Base-by-base conservation (phyloP, 2,113 vertebrate genomes). In the Oriolus oriolus region DNA sequence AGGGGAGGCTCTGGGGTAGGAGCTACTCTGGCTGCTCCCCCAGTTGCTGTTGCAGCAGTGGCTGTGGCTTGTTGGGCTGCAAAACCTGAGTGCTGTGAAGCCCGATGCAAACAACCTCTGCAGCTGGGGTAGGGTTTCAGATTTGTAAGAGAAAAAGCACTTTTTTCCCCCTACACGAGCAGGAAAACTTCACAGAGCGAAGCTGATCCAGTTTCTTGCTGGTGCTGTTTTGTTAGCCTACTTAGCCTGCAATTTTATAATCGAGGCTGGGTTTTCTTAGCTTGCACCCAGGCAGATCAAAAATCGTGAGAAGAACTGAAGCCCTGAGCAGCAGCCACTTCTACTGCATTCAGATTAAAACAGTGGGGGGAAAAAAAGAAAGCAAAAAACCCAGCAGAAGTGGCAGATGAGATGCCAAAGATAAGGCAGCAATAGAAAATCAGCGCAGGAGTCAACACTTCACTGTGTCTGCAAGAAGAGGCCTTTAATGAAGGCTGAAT, bases 161-260 rank as follows among this genome's bases (percentile, higher is more conserved):
- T 42, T 11, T 5, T 16, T 12, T 8, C 0, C 4, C 42, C 30
- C 4, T 6, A 2, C 69, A 78, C 10, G 13, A 92, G 69, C 73
- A 88, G 83, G 56, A 78, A 73, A 75, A 71, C 83, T 92, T 80
- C 50, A 27, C 47, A 5, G 37, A 92, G 87, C 68, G 33, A 49
- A 90, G 80, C 90, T 89, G 96, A 96, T 95, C 92, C 90, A 94
- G 90, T 93, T 93, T 89, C 93, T 89, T 49, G 68, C 79, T 39
- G 70, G 68, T 50, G 89, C 81, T 95, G 93, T 94, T 95, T 93
- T 75, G 92, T 95, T 93, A 95, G 79, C 95, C 95, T 94, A 86
- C 86, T 95, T 96, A 90, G 90, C 66, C 74, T 91, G 84, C 92
- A 87, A 26, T 87, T 92, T 90, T 94, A 17, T 92, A 74, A 83